Conservation (phyloP, 2,888 invertebrate genomes). For the Xestia c-nigrum region DNA sequence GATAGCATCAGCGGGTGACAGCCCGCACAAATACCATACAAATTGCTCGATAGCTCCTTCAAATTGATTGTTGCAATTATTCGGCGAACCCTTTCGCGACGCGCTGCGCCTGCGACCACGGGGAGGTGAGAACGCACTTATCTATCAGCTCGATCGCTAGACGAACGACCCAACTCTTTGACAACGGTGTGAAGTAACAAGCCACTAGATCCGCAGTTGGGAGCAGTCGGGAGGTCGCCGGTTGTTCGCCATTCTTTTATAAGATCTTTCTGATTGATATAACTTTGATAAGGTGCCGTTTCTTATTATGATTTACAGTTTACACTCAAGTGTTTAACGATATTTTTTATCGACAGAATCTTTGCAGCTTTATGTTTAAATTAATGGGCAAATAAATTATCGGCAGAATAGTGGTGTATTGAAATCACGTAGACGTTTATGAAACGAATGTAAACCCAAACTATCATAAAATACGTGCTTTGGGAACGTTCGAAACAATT, state of each 20-base stretch:
- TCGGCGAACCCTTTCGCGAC: constrained; percentile 88
- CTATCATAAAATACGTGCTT: not conserved
- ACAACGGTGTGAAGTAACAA: constrained; percentile 87
- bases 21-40: constrained; percentile 90
- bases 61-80: constrained; percentile 91
- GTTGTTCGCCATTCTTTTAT: constrained; percentile 83
- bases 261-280: constrained; percentile 81
- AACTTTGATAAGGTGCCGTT: constrained; percentile 77
- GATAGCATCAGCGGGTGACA: constrained; percentile 89
- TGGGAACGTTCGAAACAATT: not conserved
- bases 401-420: constrained; percentile 29
- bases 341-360: constrained; percentile 68
- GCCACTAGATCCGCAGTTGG: constrained; percentile 72
- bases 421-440: not conserved
- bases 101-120: constrained; percentile 77
- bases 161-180: constrained; percentile 85
- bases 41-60: constrained; percentile 89
- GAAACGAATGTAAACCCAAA: not conserved
- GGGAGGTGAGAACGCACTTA: constrained; percentile 90
- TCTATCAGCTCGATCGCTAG: constrained; percentile 82
- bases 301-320: constrained; percentile 78
- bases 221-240: constrained; percentile 79
- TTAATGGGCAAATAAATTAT: constrained; percentile 45
- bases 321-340: constrained; percentile 76
- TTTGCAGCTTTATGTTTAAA: constrained; percentile 68